Percentiles rank a stretch among this genome's conserved stretches.
These are phyloP conservation scores for Pseudococcus jackbeardsleyi DNA, from an alignment of 2,888 invertebrate genomes.

Conservation along the genomic window DNA sequence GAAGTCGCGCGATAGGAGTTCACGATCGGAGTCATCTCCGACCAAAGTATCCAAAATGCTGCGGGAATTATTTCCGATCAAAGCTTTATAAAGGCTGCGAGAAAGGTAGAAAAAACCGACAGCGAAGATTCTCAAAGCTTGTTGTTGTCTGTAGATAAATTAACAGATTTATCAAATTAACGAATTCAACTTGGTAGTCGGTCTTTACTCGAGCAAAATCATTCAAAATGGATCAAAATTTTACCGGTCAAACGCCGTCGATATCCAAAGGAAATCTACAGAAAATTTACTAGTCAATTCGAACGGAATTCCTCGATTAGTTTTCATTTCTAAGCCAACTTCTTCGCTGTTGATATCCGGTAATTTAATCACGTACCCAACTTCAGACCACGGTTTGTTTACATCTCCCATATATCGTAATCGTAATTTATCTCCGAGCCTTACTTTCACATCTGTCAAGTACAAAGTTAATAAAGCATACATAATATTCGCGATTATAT, in stretches of 20 bases:
- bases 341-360: constrained; percentile 98
- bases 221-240: constrained; percentile 23
- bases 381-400: constrained; percentile 96
- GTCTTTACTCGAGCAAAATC: not conserved
- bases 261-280: constrained; percentile 99
- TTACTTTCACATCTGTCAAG: constrained; percentile 89
- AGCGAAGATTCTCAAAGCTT: constrained; percentile 93
- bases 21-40: constrained; percentile 95
- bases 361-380: constrained; percentile 97
- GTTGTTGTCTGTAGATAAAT: constrained; percentile 82
- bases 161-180: not conserved
- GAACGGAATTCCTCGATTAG: constrained; percentile 90
- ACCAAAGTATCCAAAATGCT: constrained; percentile 92
- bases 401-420: constrained; percentile 93
- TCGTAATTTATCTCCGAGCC: constrained; percentile 98
- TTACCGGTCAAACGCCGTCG: constrained; percentile 95
- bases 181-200: not conserved
- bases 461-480: not conserved
- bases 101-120: too few species aligned
- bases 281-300: constrained; percentile 96
- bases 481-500: not conserved
- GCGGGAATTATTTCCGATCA: too few species aligned
- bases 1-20: constrained; percentile 91
- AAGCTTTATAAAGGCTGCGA: too few species aligned
- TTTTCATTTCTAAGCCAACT: constrained; percentile 96